Base-by-base conservation (phyloP, 2,888 invertebrate species). In the Heliconius ethilla region DNA sequence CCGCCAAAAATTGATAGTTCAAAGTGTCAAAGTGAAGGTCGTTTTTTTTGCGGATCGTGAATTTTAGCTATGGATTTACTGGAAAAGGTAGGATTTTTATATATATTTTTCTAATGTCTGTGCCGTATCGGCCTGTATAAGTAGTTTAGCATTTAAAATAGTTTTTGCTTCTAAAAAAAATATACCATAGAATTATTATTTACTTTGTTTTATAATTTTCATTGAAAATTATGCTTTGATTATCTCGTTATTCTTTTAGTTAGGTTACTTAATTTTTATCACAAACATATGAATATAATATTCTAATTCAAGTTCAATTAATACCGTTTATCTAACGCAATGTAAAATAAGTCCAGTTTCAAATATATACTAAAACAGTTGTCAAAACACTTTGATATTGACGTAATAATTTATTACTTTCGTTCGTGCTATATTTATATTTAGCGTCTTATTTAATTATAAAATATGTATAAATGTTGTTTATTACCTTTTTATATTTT, bases 51-150 rank as follows among this genome's bases (percentile, higher is more conserved):
- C 37, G 69, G 25, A 55, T 79, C 67, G 7, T n/a, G 25, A 63
- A 40, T 73, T 65, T 74, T 29, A 59, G 78, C 67, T 27, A 84
- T 84, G 84, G 84, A 84, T 82, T 69, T 84, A 69, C 78, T 84
- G 62, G 82, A 66, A 37, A 84, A 84, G 83, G 84, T 84, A 81
- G 59, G 13, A 25, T 72, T 27, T 66, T 65, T 25, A 29, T n/a
- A 33, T 33, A 9, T 65, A 13, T 25, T 55, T 65, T 62, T 40
- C 25, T 63, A 15, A 55, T 27, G 65, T 55, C 22, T 4, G 4
- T 37, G 4, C 18, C 18, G 2, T 27, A 15, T 33, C 18, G 29
- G n/a, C 3, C 62, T 67, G 2, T 72, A 65, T 27, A 6, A 66
- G 55, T 33, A 51, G 37, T 2, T 72, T 15, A 7, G 33, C 25